Percentiles rank a stretch among this genome's conserved stretches.
phyloP scores from a whole-genome alignment of 2,113 vertebrate species.

The Cavia porcellus region DNA sequence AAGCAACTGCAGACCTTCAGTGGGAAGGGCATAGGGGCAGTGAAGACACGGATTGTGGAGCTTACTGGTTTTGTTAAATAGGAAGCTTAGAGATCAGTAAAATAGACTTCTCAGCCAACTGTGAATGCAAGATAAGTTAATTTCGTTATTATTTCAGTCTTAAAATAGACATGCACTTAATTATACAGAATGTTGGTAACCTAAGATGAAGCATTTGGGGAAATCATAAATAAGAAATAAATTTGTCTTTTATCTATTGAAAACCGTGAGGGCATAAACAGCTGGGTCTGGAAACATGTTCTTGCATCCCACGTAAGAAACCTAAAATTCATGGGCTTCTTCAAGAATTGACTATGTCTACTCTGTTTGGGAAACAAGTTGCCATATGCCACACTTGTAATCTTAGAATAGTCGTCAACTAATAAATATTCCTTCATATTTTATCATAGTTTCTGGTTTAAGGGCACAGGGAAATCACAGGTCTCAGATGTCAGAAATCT shows the following conservation, averaged over 20 bases:
- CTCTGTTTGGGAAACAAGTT: background rate
- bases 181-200: background rate
- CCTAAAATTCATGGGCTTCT: too few relatives aligned
- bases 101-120: background rate
- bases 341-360: background rate
- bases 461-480: background rate
- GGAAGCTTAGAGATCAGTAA: background rate
- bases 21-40: background rate
- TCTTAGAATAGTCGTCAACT: background rate
- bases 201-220: background rate
- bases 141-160: background rate
- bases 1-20: too few relatives aligned
- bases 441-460: background rate
- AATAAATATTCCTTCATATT: slow-evolving; percentile 22
- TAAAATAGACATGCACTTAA: background rate
- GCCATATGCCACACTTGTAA: background rate
- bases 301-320: too few relatives aligned
- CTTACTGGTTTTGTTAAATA: background rate
- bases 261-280: background rate
- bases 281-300: too few relatives aligned
- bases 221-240: slow-evolving; percentile 22
- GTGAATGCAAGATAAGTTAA: background rate
- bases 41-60: background rate
- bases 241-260: background rate
- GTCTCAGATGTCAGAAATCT: background rate